A percentile compares a stretch with the other conserved stretches of the same genome.
These are phyloP conservation scores for Silurus glanis DNA, from an alignment of 2,113 vertebrate species.

Conservation along the genomic window DNA sequence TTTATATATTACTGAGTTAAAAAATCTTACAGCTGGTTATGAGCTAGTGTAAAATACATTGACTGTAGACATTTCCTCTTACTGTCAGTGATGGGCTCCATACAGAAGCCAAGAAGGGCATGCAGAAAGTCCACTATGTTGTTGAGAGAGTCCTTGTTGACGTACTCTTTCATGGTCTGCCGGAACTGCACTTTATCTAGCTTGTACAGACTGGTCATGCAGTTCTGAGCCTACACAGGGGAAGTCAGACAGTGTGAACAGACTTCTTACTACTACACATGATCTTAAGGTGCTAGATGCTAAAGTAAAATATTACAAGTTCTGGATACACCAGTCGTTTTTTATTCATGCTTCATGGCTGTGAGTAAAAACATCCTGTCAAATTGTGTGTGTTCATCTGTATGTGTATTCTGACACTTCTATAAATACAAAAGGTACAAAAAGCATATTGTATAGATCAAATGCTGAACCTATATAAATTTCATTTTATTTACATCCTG, in stretches of 20 bases:
- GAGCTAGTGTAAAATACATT: background rate
- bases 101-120: slow-evolving; percentile 97
- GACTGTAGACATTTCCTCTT: slow-evolving; percentile 66
- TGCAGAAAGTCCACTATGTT: slow-evolving; percentile 99
- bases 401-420: background rate
- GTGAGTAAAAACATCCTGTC: background rate
- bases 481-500: background rate
- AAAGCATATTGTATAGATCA: background rate
- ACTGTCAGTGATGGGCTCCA: slow-evolving; percentile 99
- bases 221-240: slow-evolving; percentile 86
- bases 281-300: background rate
- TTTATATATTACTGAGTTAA: background rate
- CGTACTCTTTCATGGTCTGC: slow-evolving; percentile 95
- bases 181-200: slow-evolving; percentile 96
- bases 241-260: slow-evolving; percentile 27
- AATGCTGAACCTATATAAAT: background rate
- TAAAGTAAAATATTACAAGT: background rate
- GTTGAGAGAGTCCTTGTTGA: slow-evolving; percentile 98
- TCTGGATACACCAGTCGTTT: background rate
- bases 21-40: slow-evolving; percentile 1
- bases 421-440: background rate
- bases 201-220: slow-evolving; percentile 94
- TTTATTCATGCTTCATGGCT: background rate
- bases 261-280: background rate
- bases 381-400: background rate